Evolutionary conservation across 2,797 vertebrate genomes (phyloP).

Genomic region (Labroides dimidiatus): DNA sequence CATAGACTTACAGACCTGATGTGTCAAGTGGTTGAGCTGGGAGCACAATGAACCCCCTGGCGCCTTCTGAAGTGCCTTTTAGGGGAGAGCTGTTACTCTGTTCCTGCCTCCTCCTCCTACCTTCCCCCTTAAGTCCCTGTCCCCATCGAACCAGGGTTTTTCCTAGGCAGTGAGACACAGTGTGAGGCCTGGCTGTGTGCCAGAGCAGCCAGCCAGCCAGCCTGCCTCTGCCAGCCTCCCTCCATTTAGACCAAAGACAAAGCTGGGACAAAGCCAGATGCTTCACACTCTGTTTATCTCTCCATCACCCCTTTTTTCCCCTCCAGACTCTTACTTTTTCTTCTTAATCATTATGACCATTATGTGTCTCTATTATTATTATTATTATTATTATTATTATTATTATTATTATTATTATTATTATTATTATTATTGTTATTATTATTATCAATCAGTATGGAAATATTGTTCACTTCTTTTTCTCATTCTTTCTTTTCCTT

Average conservation of each 20-base stretch:
- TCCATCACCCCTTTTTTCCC: slow-evolving; percentile 32
- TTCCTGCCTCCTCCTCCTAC: slow-evolving; percentile 17
- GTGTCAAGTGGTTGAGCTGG: slow-evolving; percentile 67
- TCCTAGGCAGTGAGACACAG: slow-evolving; percentile 76
- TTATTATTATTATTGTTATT: no score
- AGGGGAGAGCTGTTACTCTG: slow-evolving; percentile 48
- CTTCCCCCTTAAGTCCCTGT: slow-evolving; percentile 34
- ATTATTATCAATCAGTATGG: no score
- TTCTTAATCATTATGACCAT: slow-evolving; percentile 24
- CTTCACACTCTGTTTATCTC: slow-evolving; percentile 60
- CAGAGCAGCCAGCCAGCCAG: slow-evolving; percentile 77
- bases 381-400: neutral
- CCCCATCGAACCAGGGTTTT: slow-evolving; percentile 70
- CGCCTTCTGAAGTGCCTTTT: slow-evolving; percentile 56
- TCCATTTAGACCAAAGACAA: slow-evolving; percentile 82
- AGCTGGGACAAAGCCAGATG: slow-evolving; percentile 82
- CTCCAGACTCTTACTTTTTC: slow-evolving; percentile 23
- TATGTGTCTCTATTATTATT: slow-evolving; percentile 1
- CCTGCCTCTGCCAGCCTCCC: slow-evolving; percentile 77
- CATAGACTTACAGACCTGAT: slow-evolving; percentile 62
- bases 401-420: no score
- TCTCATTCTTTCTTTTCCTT: no score
- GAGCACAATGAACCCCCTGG: slow-evolving; percentile 53
- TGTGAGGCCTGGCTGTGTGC: slow-evolving; percentile 80
- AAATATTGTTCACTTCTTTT: no score